Evolutionary conservation across 1,140 invertebrate species (phyloP).

Genomic region (Hyposmocoma kahamanoa): DNA sequence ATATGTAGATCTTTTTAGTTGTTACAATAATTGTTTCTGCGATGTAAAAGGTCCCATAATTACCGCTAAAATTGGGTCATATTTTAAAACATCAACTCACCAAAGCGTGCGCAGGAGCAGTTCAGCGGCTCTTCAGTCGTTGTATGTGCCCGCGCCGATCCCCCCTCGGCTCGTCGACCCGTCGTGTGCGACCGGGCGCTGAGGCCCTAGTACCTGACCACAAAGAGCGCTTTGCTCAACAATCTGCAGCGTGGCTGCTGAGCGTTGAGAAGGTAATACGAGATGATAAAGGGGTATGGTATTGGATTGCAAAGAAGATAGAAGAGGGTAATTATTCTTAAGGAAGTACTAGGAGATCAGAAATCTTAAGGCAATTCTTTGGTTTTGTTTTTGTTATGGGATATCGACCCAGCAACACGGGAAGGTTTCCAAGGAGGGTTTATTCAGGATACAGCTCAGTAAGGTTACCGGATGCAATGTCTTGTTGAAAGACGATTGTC

Average conservation of each 20-base stretch:
- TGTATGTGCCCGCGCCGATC: conserved; percentile 55
- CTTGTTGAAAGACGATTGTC: conserved; percentile 69
- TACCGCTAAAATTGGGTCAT: too few species aligned
- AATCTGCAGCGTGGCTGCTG: conserved; percentile 28
- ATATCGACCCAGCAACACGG: too few species aligned
- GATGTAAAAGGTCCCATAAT: too few species aligned
- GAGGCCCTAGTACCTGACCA: conserved; percentile 66
- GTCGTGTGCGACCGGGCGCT: conserved; percentile 64
- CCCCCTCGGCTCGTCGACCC: conserved; percentile 55
- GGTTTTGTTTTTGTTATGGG: too few species aligned
- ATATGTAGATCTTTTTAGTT: too few species aligned
- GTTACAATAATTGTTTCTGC: too few species aligned
- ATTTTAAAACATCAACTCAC: too few species aligned
- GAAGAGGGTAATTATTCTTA: conserved; percentile 1
- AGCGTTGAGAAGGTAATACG: conserved; percentile 23
- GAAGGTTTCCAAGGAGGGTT: too few species aligned
- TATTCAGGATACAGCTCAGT: conserved; percentile 6
- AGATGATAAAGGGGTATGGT: not conserved
- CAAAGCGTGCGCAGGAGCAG: conserved; percentile 49
- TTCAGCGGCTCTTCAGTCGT: conserved; percentile 34
- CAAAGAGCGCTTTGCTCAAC: conserved; percentile 44
- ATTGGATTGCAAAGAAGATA: not conserved
- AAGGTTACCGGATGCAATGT: conserved; percentile 62
- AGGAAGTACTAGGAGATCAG: not conserved
- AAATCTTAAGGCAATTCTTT: not conserved